Base-by-base conservation (phyloP, 2,113 vertebrate genomes). In the Actenoides lindsayi region DNA sequence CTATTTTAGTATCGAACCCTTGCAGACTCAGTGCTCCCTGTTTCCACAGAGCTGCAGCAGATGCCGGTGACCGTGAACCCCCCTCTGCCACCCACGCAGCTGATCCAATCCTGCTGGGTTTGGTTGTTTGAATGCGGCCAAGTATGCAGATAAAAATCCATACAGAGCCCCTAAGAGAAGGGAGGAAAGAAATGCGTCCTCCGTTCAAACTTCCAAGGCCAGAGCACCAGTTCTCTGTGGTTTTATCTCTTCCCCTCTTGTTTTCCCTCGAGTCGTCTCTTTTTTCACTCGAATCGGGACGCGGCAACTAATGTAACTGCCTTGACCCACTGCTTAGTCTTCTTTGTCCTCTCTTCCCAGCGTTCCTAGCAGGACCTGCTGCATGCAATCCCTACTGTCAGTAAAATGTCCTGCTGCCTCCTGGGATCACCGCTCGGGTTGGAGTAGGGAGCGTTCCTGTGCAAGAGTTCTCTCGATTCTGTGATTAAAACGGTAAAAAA, bases 351-450 rank as follows among this genome's bases (percentile, higher is more conserved):
- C 44, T 16, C 44, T 54, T 83, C 33, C 30, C 51, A 13, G 16
- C 6, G 23, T 44, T 84, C 25, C 41, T 65, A 6, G 25, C 25
- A 83, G 37, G 16, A 33, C 15, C 13, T 53, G 23, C 41, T 81
- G 27, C 35, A 50, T n/a, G 24, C 48, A 79, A 63, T 69, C 78
- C 28, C 41, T 27, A 1, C 20, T 31, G 23, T 44, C 24, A 33
- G 3, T 60, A 30, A 24, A 62, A 21, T 24, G 73, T 76, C 44
- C 13, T 27, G 2, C 56, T 46, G n/a, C 44, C 54, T 86, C n/a
- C 70, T 65, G 39, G n/a, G 27, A 20, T 87, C n/a, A 13, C n/a
- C 25, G 24, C 14, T 65, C 0, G 0, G 31, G 13, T 33, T 25
- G 30, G 12, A 65, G 24, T 28, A 60, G 19, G 33, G 46, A 25